Base-by-base conservation (phyloP, 2,797 vertebrate genomes). In the Sebastes matsubarae region DNA sequence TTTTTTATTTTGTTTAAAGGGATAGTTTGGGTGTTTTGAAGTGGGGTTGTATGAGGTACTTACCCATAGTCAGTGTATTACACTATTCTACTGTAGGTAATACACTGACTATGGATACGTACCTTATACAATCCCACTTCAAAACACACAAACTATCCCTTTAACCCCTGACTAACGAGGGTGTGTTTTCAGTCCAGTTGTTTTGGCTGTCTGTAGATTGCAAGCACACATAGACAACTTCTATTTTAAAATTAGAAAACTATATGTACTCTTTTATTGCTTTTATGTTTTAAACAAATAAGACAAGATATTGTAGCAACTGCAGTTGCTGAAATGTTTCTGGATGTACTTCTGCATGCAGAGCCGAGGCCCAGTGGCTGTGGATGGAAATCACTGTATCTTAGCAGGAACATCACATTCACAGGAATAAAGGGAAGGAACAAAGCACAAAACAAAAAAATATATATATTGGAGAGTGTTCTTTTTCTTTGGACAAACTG, bases 91-190 rank as follows among this genome's bases (percentile, higher is more conserved):
- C 36, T 38, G 42, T 46, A 46, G 42, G 6, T 18, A 46, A 46
- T 46, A 0, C 16, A 0, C 42, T 46, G 42, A 46, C 42, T 46
- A 46, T 2, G 6, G 42, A 46, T 2, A 46, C 0, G 1, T 46
- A 46, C 16, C 16, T 46, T 0, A 46, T 46, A 46, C 42, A 46
- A 46, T 0, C 42, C 0, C 16, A 18, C 42, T 46, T 46, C 42
- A 46, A 46, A 46, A 46, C 42, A 16, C 42, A 0, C 42, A 46
- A 18, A 46, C 0, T 46, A 18, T 0, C 42, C 6, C 42, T 18
- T 46, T 7, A 46, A 46, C 5, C 12, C 5, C 5, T 42, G 0
- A 46, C 18, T 13, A n/a, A 52, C 6, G 2, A 38, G 4, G 16
- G 10, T 61, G 0, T 34, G 14, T 57, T 82, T 38, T 59, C 8